Conservation (phyloP, 2,113 vertebrate genomes). For the Apodemus sylvaticus region DNA sequence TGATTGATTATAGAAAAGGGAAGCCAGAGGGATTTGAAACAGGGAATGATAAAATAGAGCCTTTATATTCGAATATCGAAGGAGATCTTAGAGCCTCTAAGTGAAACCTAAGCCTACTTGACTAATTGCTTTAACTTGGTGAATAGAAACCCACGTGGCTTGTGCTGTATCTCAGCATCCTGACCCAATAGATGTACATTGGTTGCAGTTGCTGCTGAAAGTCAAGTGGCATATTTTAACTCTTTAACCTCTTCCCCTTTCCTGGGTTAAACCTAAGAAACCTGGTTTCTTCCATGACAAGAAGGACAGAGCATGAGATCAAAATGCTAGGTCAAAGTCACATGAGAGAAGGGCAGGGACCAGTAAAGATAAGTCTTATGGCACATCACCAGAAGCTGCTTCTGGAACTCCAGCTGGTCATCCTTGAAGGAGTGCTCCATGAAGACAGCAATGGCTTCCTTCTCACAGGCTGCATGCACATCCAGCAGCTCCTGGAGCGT, state of each 20-base stretch:
- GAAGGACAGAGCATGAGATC: too few species aligned
- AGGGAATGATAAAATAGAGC: neutral
- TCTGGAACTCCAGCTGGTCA: neutral
- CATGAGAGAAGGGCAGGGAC: too few species aligned
- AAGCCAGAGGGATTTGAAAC: neutral
- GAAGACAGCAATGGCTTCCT: conserved; percentile 74
- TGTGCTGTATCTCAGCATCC: neutral
- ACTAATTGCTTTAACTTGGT: neutral
- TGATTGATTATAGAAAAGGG: neutral
- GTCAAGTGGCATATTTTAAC: neutral
- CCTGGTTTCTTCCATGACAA: too few species aligned
- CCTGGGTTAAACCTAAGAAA: too few species aligned
- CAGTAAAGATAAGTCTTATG: too few species aligned
- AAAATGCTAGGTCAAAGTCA: too few species aligned
- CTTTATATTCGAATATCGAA: neutral
- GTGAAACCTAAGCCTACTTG: neutral
- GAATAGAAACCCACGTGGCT: neutral
- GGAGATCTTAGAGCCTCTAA: neutral
- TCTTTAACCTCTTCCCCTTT: neutral
- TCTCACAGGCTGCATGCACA: conserved; percentile 49
- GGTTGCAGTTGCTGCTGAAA: neutral
- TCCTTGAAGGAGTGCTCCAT: neutral
- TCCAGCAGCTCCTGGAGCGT: conserved; percentile 43
- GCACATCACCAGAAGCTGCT: too few species aligned
- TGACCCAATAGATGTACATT: neutral